Evolutionary conservation across 2,113 vertebrate species (phyloP).

Genomic region (Thamnophis sirtalis): DNA sequence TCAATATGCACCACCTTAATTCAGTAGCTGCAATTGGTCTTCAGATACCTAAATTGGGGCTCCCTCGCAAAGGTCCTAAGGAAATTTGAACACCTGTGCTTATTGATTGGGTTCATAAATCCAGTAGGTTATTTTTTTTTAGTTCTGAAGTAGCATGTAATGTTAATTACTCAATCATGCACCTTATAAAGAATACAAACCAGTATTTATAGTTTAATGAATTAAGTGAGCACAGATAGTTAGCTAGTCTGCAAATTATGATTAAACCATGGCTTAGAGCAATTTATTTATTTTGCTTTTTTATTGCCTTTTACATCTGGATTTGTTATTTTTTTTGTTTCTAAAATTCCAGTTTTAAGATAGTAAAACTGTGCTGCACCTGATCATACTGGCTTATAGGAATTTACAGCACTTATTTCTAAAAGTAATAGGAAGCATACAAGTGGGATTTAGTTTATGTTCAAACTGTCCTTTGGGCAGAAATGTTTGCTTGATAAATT

Average conservation of each 20-base stretch:
- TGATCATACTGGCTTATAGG: not conserved
- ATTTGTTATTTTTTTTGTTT: not conserved
- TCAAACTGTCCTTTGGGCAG: conserved; percentile 10
- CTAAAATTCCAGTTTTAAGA: not conserved
- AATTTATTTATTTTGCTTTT: not conserved
- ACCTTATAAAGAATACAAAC: not conserved
- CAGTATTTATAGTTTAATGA: not conserved
- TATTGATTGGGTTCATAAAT: not conserved
- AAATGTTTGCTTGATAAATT: not conserved
- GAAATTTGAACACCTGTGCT: not conserved
- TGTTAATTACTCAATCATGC: not conserved
- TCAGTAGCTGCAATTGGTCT: not conserved
- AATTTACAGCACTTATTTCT: not conserved
- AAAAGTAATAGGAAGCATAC: not conserved
- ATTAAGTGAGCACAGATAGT: not conserved
- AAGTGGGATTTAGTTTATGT: not conserved
- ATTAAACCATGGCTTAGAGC: not conserved
- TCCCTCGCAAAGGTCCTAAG: not conserved
- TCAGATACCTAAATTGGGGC: not conserved
- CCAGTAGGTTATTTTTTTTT: not conserved
- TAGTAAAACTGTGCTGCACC: not conserved
- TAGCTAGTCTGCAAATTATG: not conserved
- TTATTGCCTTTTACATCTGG: not conserved
- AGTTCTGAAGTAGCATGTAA: not conserved
- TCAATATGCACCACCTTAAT: not conserved